Conservation (phyloP, 2,888 invertebrate genomes). For the Protonemura montana region DNA sequence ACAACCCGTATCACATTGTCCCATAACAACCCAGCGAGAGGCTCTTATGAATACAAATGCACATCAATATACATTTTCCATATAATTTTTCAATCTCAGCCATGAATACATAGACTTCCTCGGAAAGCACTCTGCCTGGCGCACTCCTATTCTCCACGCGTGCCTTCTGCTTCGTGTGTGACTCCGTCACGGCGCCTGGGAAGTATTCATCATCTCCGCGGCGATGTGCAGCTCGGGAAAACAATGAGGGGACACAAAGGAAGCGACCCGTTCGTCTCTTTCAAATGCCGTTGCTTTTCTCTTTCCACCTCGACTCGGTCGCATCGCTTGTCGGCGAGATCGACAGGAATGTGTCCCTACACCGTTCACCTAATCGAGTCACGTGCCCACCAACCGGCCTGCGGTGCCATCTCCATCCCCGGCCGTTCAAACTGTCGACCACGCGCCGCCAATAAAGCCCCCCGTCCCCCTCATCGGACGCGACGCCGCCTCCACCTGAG, state of each 20-base stretch:
- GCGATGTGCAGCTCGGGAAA: neutral
- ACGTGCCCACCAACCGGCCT: neutral
- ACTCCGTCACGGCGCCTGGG: neutral
- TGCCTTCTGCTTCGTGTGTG: neutral
- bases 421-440: neutral
- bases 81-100: neutral
- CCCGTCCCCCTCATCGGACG: neutral
- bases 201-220: neutral
- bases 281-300: neutral
- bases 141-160: neutral
- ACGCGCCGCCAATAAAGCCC: neutral
- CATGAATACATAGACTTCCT: neutral
- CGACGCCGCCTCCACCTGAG: neutral
- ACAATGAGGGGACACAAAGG: neutral
- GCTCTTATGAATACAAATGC: neutral
- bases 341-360: neutral
- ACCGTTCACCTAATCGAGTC: neutral
- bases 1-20: neutral
- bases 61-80: neutral
- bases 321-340: neutral
- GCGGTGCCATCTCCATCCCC: neutral
- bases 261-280: neutral
- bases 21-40: neutral
- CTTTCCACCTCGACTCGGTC: neutral
- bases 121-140: neutral